phyloP scores from a whole-genome alignment of 2,113 vertebrate genomes.

The Fregetta grallaria region DNA sequence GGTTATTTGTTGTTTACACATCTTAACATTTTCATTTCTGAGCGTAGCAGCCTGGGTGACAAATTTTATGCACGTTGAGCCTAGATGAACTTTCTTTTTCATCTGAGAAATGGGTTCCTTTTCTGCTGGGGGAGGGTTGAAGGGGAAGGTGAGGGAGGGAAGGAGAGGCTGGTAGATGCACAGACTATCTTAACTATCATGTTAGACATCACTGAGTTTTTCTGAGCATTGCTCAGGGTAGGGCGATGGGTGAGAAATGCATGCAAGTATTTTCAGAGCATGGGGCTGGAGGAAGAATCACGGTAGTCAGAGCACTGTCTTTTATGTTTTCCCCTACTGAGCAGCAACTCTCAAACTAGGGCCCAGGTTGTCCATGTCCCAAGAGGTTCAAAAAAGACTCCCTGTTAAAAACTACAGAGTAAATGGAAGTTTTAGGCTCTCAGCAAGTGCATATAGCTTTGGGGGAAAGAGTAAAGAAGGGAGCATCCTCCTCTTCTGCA shows the following conservation, averaged over 20 bases:
- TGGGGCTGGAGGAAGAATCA: neutral
- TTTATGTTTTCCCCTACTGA: neutral
- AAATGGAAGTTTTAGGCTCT: neutral
- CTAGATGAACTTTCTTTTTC: neutral
- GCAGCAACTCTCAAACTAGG: neutral
- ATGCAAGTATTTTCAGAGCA: neutral
- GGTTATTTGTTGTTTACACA: constrained; percentile 57
- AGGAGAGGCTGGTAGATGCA: neutral
- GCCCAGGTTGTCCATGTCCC: neutral
- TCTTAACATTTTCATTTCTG: constrained; percentile 59
- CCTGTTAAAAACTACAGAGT: neutral
- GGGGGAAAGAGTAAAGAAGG: neutral
- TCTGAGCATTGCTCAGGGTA: neutral
- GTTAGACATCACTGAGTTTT: neutral
- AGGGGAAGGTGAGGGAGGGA: neutral
- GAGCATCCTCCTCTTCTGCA: neutral
- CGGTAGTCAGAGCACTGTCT: neutral
- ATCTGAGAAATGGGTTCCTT: neutral
- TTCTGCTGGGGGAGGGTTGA: neutral
- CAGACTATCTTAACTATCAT: neutral
- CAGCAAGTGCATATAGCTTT: neutral
- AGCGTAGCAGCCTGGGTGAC: neutral
- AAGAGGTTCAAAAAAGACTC: neutral
- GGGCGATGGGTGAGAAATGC: neutral
- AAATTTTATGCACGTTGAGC: neutral